Percentiles rank a stretch among this genome's conserved stretches.
phyloP scores from a whole-genome alignment of 2,113 vertebrate genomes.

The Sterrhoptilus dennistouni region DNA sequence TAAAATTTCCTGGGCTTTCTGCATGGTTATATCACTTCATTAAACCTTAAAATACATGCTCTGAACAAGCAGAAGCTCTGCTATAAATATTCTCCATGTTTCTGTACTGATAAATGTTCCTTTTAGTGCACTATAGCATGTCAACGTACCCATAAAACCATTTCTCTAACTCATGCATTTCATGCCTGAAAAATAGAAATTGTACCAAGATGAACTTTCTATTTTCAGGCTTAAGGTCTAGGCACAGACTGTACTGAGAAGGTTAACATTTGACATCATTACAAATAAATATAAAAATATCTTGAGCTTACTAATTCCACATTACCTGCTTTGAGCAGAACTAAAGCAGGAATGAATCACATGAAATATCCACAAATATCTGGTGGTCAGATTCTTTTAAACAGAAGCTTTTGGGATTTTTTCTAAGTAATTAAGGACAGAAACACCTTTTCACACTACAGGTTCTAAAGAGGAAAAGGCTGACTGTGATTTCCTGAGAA shows the following conservation, averaged over 20 bases:
- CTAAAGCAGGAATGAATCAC: background rate
- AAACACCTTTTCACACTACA: background rate
- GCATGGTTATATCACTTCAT: background rate
- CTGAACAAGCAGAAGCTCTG: background rate
- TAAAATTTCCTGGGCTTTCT: background rate
- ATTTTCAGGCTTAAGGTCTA: background rate
- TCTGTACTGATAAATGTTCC: background rate
- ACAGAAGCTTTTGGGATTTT: background rate
- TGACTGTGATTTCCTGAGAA: background rate
- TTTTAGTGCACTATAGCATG: background rate
- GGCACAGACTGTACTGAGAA: background rate
- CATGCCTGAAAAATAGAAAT: background rate
- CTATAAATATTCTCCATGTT: background rate
- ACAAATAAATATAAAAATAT: background rate
- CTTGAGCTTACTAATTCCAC: background rate
- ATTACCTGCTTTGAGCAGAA: background rate
- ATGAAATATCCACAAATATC: background rate
- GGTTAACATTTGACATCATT: background rate
- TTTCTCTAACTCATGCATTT: background rate
- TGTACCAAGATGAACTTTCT: background rate
- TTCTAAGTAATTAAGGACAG: background rate
- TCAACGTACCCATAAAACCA: background rate
- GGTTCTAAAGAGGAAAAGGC: background rate
- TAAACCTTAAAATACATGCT: conserved; percentile 14
- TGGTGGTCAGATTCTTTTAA: background rate